Percentiles rank a stretch among this genome's conserved stretches.
Evolutionary conservation across 2,113 vertebrate genomes (phyloP).

Genomic region (Ciconia boyciana): DNA sequence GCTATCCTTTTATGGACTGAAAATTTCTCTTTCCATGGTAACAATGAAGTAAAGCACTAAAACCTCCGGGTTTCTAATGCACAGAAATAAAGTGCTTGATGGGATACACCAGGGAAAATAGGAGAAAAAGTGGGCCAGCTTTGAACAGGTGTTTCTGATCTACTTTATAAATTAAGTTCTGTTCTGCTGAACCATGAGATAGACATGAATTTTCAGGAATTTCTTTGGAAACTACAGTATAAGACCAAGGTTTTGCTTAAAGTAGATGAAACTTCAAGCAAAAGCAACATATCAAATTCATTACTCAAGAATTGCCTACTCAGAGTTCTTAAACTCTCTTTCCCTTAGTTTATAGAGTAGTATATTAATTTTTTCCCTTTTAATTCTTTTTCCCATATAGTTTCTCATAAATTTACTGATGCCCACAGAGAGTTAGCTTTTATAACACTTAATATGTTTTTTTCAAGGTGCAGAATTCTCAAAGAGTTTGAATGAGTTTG

Average conservation of each 20-base stretch:
- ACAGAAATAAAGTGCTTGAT: not conserved
- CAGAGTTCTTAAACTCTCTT: not conserved
- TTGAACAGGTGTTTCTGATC: not conserved
- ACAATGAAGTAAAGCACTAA: not conserved
- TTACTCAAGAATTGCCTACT: not conserved
- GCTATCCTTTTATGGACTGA: not conserved
- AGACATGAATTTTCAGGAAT: not conserved
- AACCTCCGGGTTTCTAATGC: not conserved
- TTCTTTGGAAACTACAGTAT: not conserved
- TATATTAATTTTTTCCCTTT: not conserved
- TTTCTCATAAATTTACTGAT: not conserved
- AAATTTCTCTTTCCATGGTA: not conserved
- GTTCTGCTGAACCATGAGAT: not conserved
- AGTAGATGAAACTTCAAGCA: not conserved
- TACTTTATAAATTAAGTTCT: not conserved
- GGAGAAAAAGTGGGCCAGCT: not conserved
- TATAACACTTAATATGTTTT: not conserved
- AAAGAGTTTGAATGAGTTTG: not conserved
- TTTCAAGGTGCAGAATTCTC: not conserved
- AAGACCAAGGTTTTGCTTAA: not conserved
- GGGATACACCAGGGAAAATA: not conserved
- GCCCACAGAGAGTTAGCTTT: not conserved
- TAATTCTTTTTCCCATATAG: not conserved
- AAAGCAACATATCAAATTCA: not conserved
- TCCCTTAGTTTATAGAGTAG: not conserved